Percentiles rank a stretch among this genome's conserved stretches.
Conservation (phyloP, 2,113 vertebrate genomes). For the Misgurnus mizolepis region DNA sequence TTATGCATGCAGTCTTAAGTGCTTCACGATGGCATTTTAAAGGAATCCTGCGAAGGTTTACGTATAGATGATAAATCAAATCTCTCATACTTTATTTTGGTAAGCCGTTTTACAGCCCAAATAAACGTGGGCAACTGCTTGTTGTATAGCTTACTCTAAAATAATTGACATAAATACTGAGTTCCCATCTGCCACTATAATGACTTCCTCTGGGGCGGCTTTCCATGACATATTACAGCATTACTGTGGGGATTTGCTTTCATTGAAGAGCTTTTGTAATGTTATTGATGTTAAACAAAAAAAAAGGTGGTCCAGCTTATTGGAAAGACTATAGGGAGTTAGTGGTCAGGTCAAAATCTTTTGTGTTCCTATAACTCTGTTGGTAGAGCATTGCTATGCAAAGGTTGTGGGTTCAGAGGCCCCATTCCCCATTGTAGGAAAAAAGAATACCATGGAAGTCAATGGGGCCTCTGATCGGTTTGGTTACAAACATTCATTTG, state of each 20-base stretch:
- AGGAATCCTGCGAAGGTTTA: background rate
- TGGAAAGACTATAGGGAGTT: background rate
- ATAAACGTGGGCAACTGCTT: slow-evolving; percentile 18
- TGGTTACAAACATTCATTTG: no score
- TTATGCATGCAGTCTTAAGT: no score
- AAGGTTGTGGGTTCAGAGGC: no score
- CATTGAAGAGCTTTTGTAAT: background rate
- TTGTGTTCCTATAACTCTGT: no score
- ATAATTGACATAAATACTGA: slow-evolving; percentile 25
- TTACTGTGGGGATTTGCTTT: slow-evolving; percentile 5
- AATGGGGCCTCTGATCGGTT: no score
- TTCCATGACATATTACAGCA: background rate
- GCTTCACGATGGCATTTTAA: no score
- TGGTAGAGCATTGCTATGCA: no score
- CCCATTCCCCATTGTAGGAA: no score
- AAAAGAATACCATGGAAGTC: no score
- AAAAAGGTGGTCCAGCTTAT: background rate
- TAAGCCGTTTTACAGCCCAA: slow-evolving; percentile 17
- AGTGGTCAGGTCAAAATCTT: background rate
- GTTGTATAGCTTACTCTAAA: slow-evolving; percentile 13
- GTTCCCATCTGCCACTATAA: slow-evolving; percentile 25
- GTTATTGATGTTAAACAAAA: no score
- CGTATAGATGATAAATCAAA: background rate
- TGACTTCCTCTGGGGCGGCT: background rate
- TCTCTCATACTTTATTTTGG: background rate